Evolutionary conservation across 1,140 invertebrate species (phyloP).

Genomic region (Ceratosolen solmsi): DNA sequence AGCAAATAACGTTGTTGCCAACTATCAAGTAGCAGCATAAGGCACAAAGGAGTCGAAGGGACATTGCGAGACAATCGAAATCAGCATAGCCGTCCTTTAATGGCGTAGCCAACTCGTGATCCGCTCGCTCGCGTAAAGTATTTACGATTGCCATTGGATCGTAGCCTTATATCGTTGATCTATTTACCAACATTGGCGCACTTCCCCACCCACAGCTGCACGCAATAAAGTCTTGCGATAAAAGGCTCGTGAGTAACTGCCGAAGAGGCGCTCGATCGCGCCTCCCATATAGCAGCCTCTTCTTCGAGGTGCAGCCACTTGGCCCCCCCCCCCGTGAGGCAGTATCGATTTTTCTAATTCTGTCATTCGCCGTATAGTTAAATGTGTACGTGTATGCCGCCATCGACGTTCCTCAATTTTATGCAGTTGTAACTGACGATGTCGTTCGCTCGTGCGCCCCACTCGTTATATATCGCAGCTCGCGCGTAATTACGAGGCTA

Average conservation of each 20-base stretch:
- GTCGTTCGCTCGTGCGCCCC: background rate
- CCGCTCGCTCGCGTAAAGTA: slow-evolving; percentile 4
- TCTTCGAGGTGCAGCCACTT: too few relatives aligned
- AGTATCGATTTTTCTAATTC: slow-evolving; percentile 37
- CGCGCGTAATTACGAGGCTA: background rate
- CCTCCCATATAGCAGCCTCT: too few relatives aligned
- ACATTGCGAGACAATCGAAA: too few relatives aligned
- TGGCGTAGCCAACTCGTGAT: background rate
- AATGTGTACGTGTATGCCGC: too few relatives aligned
- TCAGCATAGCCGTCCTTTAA: too few relatives aligned
- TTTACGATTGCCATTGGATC: slow-evolving; percentile 22
- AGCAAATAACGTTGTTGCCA: too few relatives aligned
- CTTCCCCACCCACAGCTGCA: too few relatives aligned
- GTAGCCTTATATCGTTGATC: slow-evolving; percentile 26
- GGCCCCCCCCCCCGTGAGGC: background rate
- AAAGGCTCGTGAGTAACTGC: slow-evolving; percentile 6
- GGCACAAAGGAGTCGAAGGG: too few relatives aligned
- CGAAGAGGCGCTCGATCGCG: too few relatives aligned
- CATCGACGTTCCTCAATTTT: background rate
- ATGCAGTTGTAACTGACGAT: background rate
- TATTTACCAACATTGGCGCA: too few relatives aligned
- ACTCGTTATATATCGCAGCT: background rate
- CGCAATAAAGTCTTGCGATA: slow-evolving; percentile 19
- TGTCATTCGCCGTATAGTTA: background rate
- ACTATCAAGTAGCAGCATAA: too few relatives aligned